A percentile compares a stretch with the other conserved stretches of the same genome.
Evolutionary conservation across 2,113 vertebrate species (phyloP).

Genomic region (Anseranas semipalmata): DNA sequence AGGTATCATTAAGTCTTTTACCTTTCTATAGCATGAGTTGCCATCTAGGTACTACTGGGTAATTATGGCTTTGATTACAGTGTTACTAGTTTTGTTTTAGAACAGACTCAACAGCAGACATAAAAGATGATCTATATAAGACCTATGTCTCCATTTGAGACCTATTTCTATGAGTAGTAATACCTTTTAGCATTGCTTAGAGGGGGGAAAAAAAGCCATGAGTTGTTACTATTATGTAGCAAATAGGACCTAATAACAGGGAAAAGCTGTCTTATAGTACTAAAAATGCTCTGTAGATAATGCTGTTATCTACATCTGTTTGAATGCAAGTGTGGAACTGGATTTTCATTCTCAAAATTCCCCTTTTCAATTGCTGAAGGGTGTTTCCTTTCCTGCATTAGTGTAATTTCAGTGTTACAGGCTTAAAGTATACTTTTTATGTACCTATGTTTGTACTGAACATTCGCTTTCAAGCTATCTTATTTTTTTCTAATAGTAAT

Average conservation of each 20-base stretch:
- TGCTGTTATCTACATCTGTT: neutral
- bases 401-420: neutral
- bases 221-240: neutral
- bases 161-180: neutral
- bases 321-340: neutral
- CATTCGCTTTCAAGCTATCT: neutral
- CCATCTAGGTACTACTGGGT: neutral
- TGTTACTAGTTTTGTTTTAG: neutral
- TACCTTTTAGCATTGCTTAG: neutral
- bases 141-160: neutral
- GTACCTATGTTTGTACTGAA: neutral
- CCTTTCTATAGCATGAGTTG: neutral
- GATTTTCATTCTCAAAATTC: neutral
- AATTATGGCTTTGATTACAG: neutral
- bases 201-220: neutral
- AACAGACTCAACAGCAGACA: neutral
- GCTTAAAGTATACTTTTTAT: neutral
- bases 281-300: neutral
- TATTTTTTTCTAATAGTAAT: neutral
- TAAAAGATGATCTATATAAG: neutral
- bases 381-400: neutral
- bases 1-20: slow-evolving; percentile 75
- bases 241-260: neutral
- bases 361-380: neutral
- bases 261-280: neutral